Percentiles rank a stretch among this genome's conserved stretches.
Conservation (phyloP, 2,797 vertebrate species). For the Enteromius radiatus region DNA sequence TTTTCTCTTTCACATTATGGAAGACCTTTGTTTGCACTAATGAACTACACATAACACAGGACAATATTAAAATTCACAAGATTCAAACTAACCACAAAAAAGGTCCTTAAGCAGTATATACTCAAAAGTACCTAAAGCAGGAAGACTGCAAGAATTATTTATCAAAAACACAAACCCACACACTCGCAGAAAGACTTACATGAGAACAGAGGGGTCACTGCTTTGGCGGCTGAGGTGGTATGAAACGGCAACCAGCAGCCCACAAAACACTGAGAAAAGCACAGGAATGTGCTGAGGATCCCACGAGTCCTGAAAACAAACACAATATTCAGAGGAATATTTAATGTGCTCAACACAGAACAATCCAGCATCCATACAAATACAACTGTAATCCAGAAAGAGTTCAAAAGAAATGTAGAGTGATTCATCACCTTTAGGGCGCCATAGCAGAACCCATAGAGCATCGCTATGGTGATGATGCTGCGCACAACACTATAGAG, state of each 20-base stretch:
- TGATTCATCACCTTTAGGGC: constrained; percentile 88
- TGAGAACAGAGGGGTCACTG: constrained; percentile 94
- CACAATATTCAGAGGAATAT: neutral
- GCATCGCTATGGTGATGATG: constrained; percentile 89
- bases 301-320: constrained; percentile 88
- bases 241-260: constrained; percentile 93
- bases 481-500: constrained; percentile 96
- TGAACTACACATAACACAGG: constrained; percentile 75
- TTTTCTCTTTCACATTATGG: constrained; percentile 92
- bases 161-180: constrained; percentile 14
- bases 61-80: neutral
- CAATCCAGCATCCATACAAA: neutral
- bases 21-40: constrained; percentile 95
- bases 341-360: neutral
- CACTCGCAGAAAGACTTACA: constrained; percentile 80
- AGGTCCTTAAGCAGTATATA: neutral
- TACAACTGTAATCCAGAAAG: neutral
- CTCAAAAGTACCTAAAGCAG: neutral
- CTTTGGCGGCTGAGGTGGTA: constrained; percentile 98
- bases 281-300: constrained; percentile 98
- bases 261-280: constrained; percentile 96
- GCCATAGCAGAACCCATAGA: constrained; percentile 97
- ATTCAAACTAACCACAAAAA: neutral
- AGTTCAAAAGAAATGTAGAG: neutral
- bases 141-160: neutral